Evolutionary conservation across 2,888 invertebrate genomes (phyloP).

Genomic region (Papilio elwesi): DNA sequence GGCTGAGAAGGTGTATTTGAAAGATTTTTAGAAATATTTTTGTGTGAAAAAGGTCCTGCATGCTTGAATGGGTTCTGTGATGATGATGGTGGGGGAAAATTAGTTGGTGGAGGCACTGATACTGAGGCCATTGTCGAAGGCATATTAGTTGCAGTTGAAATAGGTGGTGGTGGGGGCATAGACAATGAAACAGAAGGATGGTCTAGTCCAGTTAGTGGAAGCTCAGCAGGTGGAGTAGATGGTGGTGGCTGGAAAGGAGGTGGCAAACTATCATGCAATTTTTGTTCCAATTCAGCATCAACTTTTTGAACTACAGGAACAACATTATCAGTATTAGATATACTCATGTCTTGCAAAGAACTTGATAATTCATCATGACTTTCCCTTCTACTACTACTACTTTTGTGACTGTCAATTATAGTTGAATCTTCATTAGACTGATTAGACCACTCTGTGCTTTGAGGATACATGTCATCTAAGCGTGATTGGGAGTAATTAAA

Average conservation of each 20-base stretch:
- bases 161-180: slow-evolving; percentile 36
- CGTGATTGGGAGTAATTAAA: slow-evolving; percentile 70
- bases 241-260: slow-evolving; percentile 40
- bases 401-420: slow-evolving; percentile 53
- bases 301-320: slow-evolving; percentile 49
- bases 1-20: slow-evolving; percentile 52
- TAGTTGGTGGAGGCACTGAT: slow-evolving; percentile 54
- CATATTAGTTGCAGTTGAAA: slow-evolving; percentile 32
- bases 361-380: slow-evolving; percentile 66
- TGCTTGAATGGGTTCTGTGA: slow-evolving; percentile 76
- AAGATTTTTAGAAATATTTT: slow-evolving; percentile 60
- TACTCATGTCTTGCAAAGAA: slow-evolving; percentile 69
- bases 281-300: slow-evolving; percentile 45
- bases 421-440: slow-evolving; percentile 59
- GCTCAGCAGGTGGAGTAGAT: slow-evolving; percentile 43
- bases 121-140: slow-evolving; percentile 45
- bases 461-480: slow-evolving; percentile 60
- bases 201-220: slow-evolving; percentile 41
- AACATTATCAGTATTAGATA: slow-evolving; percentile 63
- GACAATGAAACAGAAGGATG: slow-evolving; percentile 24
- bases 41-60: slow-evolving; percentile 78
- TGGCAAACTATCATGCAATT: slow-evolving; percentile 46
- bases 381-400: slow-evolving; percentile 55
- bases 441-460: slow-evolving; percentile 65
- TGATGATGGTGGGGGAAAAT: slow-evolving; percentile 56